These are phyloP conservation scores for Drosophila grimshawi DNA, from an alignment of 1,140 invertebrate species.

Conservation along the genomic window DNA sequence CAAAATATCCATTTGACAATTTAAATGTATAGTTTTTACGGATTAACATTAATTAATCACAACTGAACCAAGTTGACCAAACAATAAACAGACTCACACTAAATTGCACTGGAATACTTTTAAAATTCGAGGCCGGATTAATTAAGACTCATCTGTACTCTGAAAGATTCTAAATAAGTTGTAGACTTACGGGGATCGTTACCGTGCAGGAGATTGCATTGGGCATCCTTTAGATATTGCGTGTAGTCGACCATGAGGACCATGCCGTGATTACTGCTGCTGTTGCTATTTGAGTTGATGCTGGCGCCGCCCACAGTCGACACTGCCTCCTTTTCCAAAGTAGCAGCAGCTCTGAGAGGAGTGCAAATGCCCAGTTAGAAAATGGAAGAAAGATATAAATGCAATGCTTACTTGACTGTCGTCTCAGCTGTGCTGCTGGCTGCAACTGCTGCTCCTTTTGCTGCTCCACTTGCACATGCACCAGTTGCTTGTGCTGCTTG, in stretches of 20 bases:
- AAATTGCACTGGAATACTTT: too few relatives aligned
- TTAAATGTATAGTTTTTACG: too few relatives aligned
- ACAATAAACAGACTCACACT: too few relatives aligned
- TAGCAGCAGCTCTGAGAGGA: constrained; percentile 5
- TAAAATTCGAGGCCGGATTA: too few relatives aligned
- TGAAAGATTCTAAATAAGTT: background rate
- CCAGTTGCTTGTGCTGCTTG: too few relatives aligned
- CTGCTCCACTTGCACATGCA: background rate
- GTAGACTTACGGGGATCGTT: constrained; percentile 71
- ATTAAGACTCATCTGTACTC: too few relatives aligned
- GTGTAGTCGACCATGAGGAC: constrained; percentile 80
- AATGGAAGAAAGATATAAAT: background rate
- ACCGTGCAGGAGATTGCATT: constrained; percentile 59
- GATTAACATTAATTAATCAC: too few relatives aligned
- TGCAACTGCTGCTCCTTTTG: background rate
- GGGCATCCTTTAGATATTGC: constrained; percentile 84
- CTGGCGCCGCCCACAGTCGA: constrained; percentile 11
- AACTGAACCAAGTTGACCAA: too few relatives aligned
- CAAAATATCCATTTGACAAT: too few relatives aligned
- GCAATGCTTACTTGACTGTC: constrained; percentile 1
- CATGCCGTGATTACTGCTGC: constrained; percentile 69
- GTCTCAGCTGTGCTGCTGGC: background rate
- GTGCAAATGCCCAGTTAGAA: background rate
- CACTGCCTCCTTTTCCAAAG: constrained; percentile 48
- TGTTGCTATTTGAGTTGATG: constrained; percentile 61